Base-by-base conservation (phyloP, 2,888 invertebrate genomes). In the Ophioninae sp. region DNA sequence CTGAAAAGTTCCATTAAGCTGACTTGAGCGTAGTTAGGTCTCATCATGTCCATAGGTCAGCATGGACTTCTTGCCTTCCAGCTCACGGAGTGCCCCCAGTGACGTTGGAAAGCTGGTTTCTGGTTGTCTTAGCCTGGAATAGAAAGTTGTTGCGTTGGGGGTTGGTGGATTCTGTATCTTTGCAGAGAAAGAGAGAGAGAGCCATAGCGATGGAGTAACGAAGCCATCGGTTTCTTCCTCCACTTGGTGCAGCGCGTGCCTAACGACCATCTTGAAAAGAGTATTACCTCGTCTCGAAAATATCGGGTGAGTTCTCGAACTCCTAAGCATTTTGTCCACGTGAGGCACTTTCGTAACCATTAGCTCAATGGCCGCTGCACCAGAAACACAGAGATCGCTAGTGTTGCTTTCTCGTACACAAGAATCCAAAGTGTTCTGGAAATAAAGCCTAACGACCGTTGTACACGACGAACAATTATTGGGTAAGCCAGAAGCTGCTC, bases 381-480 rank as follows among this genome's bases (percentile, higher is more conserved):
- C 63, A 13, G 63, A 64, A 9, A 64, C 10, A 67, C 44, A 59
- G 20, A 79, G 75, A 30, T 30, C 58, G 22, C 56, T 22, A 56
- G 20, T 20, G 71, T 44, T 69, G 22, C 61, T 61, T 59, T 61
- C 23, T 20, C 51, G 72, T 77, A 23, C 73, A 68, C 59, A 67
- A 68, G 76, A 58, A 79, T 67, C 64, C 56, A 63, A 71, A 75
- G 79, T 65, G 75, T 72, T 75, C 67, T 82, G 39, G 69, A 79
- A 82, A 77, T 84, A 84, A 84, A 82, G 76, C 58, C 37, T 72
- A 82, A 84, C 65, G 79, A 73, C 84, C 37, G 51, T 79, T 68
- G 73, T 76, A 76, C 84, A 76, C 76, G 73, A 73, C n/a, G 79
- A 82, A 79, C 82, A 82, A 84, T 84, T 84, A 84, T 84, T 63